These are phyloP conservation scores for Rhinophrynus dorsalis DNA, from an alignment of 2,797 vertebrate genomes.

Conservation along the genomic window DNA sequence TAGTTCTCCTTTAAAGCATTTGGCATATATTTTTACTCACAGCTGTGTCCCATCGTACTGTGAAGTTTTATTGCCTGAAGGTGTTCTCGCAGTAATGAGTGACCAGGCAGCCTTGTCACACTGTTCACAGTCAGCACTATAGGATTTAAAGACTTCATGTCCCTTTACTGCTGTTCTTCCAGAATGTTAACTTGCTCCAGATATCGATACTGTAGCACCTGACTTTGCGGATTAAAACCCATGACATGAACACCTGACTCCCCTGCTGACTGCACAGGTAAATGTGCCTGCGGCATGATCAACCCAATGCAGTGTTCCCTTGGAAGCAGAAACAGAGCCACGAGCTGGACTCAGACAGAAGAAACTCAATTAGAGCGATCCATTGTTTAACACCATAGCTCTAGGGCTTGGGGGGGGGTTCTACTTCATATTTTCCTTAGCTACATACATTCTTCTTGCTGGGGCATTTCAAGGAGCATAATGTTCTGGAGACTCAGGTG, in stretches of 20 bases:
- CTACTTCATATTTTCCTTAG: too few relatives aligned
- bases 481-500: too few relatives aligned
- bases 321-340: not conserved
- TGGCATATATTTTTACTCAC: too few relatives aligned
- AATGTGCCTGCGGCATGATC: conserved; percentile 17
- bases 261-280: conserved; percentile 22
- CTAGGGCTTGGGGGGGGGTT: not conserved
- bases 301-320: not conserved
- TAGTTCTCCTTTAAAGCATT: too few relatives aligned
- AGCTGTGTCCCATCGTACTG: too few relatives aligned
- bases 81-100: not conserved
- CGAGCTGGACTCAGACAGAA: not conserved
- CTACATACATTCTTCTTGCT: too few relatives aligned
- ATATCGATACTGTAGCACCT: conserved; percentile 22
- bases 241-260: conserved; percentile 28
- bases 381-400: not conserved
- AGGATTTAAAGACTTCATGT: not conserved
- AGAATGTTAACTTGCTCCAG: conserved; percentile 11
- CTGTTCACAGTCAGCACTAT: not conserved
- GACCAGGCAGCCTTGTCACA: not conserved
- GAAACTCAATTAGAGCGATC: conserved; percentile 11
- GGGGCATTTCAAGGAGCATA: too few relatives aligned
- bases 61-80: not conserved
- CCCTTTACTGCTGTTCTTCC: not conserved
- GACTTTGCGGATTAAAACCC: conserved; percentile 5